phyloP scores from a whole-genome alignment of 2,797 vertebrate genomes.

The Notamacropus eugenii region DNA sequence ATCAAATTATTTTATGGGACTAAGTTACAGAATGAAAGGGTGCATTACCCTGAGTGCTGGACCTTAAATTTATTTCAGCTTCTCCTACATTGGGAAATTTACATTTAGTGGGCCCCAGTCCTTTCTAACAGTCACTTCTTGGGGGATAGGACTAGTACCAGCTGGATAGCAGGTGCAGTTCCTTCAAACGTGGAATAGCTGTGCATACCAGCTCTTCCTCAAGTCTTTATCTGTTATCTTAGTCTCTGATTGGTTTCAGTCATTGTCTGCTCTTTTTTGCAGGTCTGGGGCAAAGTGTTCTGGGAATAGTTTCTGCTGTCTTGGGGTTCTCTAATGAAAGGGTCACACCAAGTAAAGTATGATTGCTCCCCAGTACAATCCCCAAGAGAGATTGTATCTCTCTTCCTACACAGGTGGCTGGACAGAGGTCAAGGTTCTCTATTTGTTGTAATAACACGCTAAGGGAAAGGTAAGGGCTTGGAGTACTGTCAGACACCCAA shows the following conservation, averaged over 20 bases:
- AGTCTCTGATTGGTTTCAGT: not conserved
- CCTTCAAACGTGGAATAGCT: not conserved
- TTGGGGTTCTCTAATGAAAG: not conserved
- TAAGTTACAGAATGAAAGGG: not conserved
- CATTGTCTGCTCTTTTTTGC: not conserved
- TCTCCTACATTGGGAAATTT: not conserved
- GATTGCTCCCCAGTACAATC: not conserved
- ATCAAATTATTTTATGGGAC: not conserved
- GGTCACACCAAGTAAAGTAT: not conserved
- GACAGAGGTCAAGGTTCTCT: not conserved
- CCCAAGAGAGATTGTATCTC: not conserved
- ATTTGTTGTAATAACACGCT: not conserved
- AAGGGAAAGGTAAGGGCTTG: not conserved
- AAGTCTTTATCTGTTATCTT: not conserved
- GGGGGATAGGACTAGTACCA: too few relatives aligned
- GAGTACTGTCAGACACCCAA: not conserved
- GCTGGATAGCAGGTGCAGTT: not conserved
- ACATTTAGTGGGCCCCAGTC: not conserved
- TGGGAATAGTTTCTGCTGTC: not conserved
- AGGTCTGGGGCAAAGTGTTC: not conserved
- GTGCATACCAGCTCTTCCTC: not conserved
- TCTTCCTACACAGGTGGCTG: not conserved
- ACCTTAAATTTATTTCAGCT: not conserved
- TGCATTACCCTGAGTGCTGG: not conserved
- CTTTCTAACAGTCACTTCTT: not conserved